Conservation (phyloP, 2,797 vertebrate species). For the Danio kyathit region DNA sequence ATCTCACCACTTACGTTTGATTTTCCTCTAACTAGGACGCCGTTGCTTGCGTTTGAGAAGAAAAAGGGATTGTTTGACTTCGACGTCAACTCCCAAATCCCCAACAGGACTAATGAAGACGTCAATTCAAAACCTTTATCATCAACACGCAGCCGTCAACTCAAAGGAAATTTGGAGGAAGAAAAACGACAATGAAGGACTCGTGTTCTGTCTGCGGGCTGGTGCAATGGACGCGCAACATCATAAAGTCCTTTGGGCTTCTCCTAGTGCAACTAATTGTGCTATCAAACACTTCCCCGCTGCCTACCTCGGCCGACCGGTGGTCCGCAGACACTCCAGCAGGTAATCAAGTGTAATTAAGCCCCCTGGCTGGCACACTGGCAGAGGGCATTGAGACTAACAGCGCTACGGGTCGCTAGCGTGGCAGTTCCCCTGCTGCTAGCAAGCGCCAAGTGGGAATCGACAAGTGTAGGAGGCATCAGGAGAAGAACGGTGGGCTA, state of each 20-base stretch:
- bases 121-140: slow-evolving; percentile 21
- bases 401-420: slow-evolving; percentile 55
- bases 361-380: slow-evolving; percentile 36
- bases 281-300: slow-evolving; percentile 47
- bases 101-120: slow-evolving; percentile 27
- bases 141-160: slow-evolving; percentile 27
- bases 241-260: slow-evolving; percentile 30
- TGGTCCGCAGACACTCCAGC: slow-evolving; percentile 44
- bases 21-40: background rate
- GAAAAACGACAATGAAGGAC: slow-evolving; percentile 19
- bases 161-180: slow-evolving; percentile 22
- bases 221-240: slow-evolving; percentile 36
- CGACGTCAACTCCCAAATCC: background rate
- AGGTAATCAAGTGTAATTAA: slow-evolving; percentile 64
- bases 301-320: slow-evolving; percentile 22
- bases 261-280: slow-evolving; percentile 54
- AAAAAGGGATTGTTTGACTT: background rate
- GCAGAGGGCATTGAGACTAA: slow-evolving; percentile 42
- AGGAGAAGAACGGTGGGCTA: slow-evolving; percentile 29
- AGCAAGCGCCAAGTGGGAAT: slow-evolving; percentile 20
- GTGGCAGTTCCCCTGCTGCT: slow-evolving; percentile 50
- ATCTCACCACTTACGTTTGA: background rate
- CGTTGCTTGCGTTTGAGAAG: background rate
- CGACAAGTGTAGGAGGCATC: slow-evolving; percentile 19
- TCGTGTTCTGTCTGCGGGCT: slow-evolving; percentile 19